phyloP scores from a whole-genome alignment of 1,140 invertebrate genomes.

The Gonioctena quinquepunctata region DNA sequence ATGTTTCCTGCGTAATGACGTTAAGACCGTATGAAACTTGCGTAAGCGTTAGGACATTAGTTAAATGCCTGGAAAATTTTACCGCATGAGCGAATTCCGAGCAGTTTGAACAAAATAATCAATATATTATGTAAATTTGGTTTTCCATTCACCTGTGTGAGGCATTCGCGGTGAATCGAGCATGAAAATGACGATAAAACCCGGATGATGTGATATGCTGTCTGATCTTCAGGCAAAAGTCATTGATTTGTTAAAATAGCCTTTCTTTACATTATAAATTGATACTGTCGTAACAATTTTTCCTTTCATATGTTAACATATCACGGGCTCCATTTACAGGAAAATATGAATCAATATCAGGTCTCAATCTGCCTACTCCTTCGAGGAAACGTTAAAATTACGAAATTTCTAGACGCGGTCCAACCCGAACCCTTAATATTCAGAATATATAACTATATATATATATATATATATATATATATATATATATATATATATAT shows the following conservation, averaged over 20 bases:
- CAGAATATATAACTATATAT: too few relatives aligned
- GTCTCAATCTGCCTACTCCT: too few relatives aligned
- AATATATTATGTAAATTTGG: background rate
- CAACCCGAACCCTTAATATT: too few relatives aligned
- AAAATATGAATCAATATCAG: too few relatives aligned
- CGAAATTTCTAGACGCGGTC: too few relatives aligned
- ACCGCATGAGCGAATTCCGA: background rate
- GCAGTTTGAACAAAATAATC: background rate
- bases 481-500: too few relatives aligned
- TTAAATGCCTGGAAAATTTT: slow-evolving; percentile 4
- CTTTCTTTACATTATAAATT: background rate
- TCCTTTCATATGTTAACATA: too few relatives aligned
- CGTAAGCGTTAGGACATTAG: background rate
- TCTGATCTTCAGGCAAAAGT: background rate
- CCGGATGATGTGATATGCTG: background rate
- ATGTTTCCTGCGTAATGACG: slow-evolving; percentile 4
- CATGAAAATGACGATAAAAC: background rate
- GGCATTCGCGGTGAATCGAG: background rate
- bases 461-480: too few relatives aligned
- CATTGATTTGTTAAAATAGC: background rate
- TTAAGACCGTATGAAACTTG: slow-evolving; percentile 1
- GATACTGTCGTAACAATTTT: too few relatives aligned
- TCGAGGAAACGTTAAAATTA: too few relatives aligned
- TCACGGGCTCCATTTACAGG: too few relatives aligned
- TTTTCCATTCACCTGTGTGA: background rate